phyloP scores from a whole-genome alignment of 2,797 vertebrate genomes.

The Anguilla pacifica region DNA sequence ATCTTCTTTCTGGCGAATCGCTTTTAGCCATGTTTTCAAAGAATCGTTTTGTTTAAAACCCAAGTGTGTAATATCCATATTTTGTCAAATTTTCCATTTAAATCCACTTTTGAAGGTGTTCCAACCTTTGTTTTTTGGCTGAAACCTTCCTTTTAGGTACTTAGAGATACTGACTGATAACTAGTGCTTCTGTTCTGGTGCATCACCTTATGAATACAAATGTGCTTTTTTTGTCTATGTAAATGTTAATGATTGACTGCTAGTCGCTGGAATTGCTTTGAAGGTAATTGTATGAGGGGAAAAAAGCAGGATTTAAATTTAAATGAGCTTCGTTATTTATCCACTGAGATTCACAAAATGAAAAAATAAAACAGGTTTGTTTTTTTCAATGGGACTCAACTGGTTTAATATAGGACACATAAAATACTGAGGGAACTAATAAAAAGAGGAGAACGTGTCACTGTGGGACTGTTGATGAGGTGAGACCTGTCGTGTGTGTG shows the following conservation, averaged over 20 bases:
- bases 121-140: background rate
- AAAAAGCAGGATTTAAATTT: background rate
- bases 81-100: background rate
- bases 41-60: background rate
- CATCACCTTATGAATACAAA: constrained; percentile 19
- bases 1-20: background rate
- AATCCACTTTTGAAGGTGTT: background rate
- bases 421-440: background rate
- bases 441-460: too few relatives aligned
- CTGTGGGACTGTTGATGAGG: background rate
- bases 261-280: background rate
- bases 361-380: background rate
- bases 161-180: background rate
- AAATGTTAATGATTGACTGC: constrained; percentile 11
- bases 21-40: constrained; percentile 6
- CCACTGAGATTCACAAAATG: background rate
- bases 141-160: background rate
- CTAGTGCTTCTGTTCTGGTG: background rate
- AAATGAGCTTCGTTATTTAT: background rate
- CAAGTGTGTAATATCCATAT: background rate
- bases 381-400: background rate
- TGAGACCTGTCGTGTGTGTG: background rate
- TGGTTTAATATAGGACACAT: background rate
- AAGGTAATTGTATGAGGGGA: background rate
- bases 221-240: constrained; percentile 10